phyloP scores from a whole-genome alignment of 2,113 vertebrate species.

The Anser cygnoides region DNA sequence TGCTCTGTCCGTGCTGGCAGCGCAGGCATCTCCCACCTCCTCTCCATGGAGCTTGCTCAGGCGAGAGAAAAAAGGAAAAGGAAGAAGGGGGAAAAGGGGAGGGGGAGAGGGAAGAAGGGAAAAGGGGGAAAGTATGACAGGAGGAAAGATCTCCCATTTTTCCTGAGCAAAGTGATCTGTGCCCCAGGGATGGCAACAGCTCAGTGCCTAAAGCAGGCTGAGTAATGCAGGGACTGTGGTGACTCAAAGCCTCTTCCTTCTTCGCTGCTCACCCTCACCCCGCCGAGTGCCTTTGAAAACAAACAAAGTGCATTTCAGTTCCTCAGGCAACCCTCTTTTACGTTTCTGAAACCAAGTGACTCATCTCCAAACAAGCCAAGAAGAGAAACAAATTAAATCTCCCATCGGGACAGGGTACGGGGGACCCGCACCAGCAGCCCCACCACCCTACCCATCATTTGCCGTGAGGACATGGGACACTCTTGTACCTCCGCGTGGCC shows the following conservation, averaged over 20 bases:
- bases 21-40: not conserved
- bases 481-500: not conserved
- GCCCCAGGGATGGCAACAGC: not conserved
- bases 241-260: slow-evolving; percentile 56
- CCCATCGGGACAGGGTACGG: not conserved
- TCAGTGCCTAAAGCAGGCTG: not conserved
- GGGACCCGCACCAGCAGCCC: not conserved
- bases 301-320: slow-evolving; percentile 25
- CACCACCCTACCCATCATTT: fast-evolving
- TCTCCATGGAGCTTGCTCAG: too few relatives aligned
- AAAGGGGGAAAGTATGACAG: not conserved
- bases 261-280: slow-evolving; percentile 44
- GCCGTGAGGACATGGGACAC: not conserved
- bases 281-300: slow-evolving; percentile 7
- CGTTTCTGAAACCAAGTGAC: not conserved
- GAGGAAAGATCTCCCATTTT: not conserved
- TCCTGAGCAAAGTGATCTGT: not conserved
- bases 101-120: not conserved
- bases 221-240: not conserved
- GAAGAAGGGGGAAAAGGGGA: not conserved
- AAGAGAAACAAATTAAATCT: not conserved
- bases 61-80: too few relatives aligned
- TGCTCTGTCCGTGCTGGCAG: not conserved
- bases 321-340: not conserved
- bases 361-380: not conserved